Evolutionary conservation across 2,888 invertebrate species (phyloP), one percentile per base, ranked within the genome.

Genomic region (Agapetus fuscipes): DNA sequence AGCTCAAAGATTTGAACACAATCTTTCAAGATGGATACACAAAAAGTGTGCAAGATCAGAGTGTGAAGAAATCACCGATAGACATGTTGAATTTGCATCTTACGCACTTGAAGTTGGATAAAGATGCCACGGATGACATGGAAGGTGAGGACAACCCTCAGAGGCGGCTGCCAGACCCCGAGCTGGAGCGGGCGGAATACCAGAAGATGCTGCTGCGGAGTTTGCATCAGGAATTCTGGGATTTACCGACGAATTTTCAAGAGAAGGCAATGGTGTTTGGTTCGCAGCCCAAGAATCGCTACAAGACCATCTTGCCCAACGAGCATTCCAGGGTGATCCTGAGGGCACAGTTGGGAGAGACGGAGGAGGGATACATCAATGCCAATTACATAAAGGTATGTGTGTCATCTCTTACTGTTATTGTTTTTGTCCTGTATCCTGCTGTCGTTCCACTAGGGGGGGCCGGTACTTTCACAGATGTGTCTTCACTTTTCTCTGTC

Each of bases 201-300:
- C 72, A 80, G 62, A 75, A 76, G 50, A 66, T 67, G 50, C 56
- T 80, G 45, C 61, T 81, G 32, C 64, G 78, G 29, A 78, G 76
- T 46, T 57, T 94, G 36, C 83, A 87, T 56, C 83, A 88, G 54
- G 93, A 94, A 59, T 94, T 94, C 57, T 93, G 91, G 91, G 90
- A 91, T 60, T 80, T 94, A 54, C 93, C 93, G 0, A 75, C 88
- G 44, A 94, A 94, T 61, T 82, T 89, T 49, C 90, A 91, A 49
- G 90, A 91, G 55, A 88, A 88, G 55, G 83, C 89, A 6, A 80
- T 86, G 54, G 84, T 93, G 1, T 84, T 86, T 17, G 93, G 93
- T 1, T 87, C 89, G 16, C 88, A 89, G 50, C 72, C 80, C 10
- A 90, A 90, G 64, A 94, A 94, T 60, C 75, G 94, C 47, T 94